These are phyloP conservation scores for Corythucha ciliata DNA, from an alignment of 2,888 invertebrate species.

Conservation along the genomic window DNA sequence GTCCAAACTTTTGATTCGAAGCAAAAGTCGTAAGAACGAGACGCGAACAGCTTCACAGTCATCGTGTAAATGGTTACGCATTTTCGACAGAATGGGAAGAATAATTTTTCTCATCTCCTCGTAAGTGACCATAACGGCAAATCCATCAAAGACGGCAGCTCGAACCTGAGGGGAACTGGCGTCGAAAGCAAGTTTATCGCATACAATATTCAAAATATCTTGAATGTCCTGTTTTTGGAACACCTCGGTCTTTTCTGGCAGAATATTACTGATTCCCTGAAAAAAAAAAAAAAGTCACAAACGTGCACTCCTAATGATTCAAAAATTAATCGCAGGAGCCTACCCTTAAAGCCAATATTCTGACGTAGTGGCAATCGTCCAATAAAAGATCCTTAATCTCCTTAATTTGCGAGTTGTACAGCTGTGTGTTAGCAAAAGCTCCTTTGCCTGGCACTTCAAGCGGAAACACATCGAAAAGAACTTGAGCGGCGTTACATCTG, in stretches of 20 bases:
- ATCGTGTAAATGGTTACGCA: constrained; percentile 34
- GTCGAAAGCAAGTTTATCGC: constrained; percentile 30
- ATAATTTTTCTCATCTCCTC: constrained; percentile 21
- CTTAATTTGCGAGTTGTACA: constrained; percentile 34
- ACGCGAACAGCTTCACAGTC: constrained; percentile 35
- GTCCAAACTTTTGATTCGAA: constrained; percentile 29
- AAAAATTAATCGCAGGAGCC: no score
- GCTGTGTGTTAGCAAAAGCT: constrained; percentile 27
- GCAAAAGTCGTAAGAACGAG: constrained; percentile 35
- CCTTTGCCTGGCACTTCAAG: constrained; percentile 34
- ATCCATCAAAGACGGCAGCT: constrained; percentile 32
- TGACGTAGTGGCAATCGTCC: constrained; percentile 36
- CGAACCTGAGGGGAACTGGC: constrained; percentile 31
- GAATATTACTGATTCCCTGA: constrained; percentile 29
- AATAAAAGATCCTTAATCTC: constrained; percentile 34
- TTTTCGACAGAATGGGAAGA: constrained; percentile 27
- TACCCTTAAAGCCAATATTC: constrained; percentile 36
- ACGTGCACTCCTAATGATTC: background rate
- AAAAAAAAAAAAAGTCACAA: background rate
- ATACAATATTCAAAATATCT: constrained; percentile 27
- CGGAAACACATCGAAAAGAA: constrained; percentile 37
- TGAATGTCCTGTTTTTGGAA: constrained; percentile 28
- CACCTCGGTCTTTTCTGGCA: constrained; percentile 25
- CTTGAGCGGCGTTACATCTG: constrained; percentile 36
- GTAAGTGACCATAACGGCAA: constrained; percentile 29